These are phyloP conservation scores for Halocynthia roretzi DNA, from an alignment of 23 tunicate genomes.

Conservation along the genomic window DNA sequence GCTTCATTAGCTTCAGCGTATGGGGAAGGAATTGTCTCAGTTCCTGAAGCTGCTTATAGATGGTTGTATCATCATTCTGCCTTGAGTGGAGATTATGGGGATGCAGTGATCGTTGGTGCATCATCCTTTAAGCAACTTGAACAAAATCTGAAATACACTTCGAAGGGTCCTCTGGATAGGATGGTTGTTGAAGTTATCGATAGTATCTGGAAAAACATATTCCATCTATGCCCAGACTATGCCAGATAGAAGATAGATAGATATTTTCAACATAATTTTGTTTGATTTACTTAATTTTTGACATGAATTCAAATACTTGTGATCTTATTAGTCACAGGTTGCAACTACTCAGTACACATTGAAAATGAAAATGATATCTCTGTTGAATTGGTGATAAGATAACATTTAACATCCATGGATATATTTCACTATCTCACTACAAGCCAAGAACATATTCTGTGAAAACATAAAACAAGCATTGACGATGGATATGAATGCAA, in stretches of 20 bases:
- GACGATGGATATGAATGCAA: too few species aligned
- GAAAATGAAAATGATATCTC: too few species aligned
- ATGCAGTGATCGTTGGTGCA: constrained; percentile 85
- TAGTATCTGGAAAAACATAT: neutral
- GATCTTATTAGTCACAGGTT: too few species aligned
- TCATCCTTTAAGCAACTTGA: constrained; percentile 44
- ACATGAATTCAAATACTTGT: too few species aligned
- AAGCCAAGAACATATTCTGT: too few species aligned
- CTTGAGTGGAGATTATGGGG: constrained; percentile 54
- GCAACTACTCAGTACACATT: too few species aligned
- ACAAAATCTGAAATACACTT: constrained; percentile 28
- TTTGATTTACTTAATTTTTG: too few species aligned
- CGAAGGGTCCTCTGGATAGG: constrained; percentile 48
- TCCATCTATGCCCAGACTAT: constrained; percentile 7
- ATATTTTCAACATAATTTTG: too few species aligned
- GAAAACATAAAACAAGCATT: too few species aligned
- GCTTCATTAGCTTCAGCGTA: constrained; percentile 22
- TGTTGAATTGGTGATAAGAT: too few species aligned
- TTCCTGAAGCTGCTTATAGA: constrained; percentile 76
- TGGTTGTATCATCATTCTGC: constrained; percentile 90
- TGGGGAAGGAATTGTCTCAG: constrained; percentile 31
- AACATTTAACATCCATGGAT: too few species aligned
- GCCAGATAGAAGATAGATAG: neutral
- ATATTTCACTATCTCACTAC: too few species aligned
- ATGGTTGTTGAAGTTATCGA: constrained; percentile 37